A percentile compares a stretch with the other conserved stretches of the same genome.
Evolutionary conservation across 2,888 invertebrate species (phyloP).

Genomic region (Drosophila imparisetae): DNA sequence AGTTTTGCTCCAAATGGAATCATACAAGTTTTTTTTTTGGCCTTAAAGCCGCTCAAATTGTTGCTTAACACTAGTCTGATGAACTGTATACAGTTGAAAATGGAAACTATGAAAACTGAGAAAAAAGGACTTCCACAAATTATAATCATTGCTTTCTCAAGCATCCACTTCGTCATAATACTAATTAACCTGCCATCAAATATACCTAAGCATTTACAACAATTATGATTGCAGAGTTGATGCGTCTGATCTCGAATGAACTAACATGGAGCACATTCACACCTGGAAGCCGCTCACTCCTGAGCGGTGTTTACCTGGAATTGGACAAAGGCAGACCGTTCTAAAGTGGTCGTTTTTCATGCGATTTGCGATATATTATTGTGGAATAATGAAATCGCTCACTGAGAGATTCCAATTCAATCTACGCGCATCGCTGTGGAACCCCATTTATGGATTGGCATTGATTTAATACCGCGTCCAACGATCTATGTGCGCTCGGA

Average conservation of each 20-base stretch:
- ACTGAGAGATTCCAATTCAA: conserved; percentile 74
- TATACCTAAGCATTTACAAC: background rate
- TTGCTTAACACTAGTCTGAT: background rate
- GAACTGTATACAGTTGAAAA: background rate
- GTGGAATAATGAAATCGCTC: conserved; percentile 76
- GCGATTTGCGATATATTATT: conserved; percentile 72
- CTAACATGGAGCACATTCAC: conserved; percentile 40
- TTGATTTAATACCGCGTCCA: conserved; percentile 77
- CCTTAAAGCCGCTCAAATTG: conserved; percentile 12
- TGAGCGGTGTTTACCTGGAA: conserved; percentile 35
- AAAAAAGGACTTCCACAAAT: background rate
- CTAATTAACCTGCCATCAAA: background rate
- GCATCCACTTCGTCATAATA: background rate
- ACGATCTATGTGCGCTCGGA: conserved; percentile 24
- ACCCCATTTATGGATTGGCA: conserved; percentile 79
- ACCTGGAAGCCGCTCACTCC: conserved; percentile 23
- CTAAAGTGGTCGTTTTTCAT: conserved; percentile 25
- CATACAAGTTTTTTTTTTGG: conserved; percentile 7
- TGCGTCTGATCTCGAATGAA: conserved; percentile 5
- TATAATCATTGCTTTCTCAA: background rate
- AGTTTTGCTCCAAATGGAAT: conserved; percentile 13
- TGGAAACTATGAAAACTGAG: no score
- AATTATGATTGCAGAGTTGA: conserved; percentile 3
- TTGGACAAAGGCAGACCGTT: conserved; percentile 22
- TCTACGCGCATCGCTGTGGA: conserved; percentile 60